Evolutionary conservation across 2,888 invertebrate species (phyloP).

Genomic region (Bibio marci): DNA sequence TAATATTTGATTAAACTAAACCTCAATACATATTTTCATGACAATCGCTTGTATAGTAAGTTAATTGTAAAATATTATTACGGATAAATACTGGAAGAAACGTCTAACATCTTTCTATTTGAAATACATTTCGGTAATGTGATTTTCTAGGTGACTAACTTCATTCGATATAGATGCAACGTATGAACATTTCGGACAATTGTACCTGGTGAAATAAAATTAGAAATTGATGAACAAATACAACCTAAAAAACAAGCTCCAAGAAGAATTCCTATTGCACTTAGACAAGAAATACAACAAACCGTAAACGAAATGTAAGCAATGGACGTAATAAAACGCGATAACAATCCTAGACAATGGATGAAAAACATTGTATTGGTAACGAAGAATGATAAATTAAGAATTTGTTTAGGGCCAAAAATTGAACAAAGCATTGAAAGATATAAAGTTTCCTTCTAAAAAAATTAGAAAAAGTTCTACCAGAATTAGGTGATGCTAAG

Average conservation of each 20-base stretch:
- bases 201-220: conserved; percentile 3
- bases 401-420: conserved; percentile 5
- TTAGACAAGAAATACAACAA: neutral
- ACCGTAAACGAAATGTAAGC: neutral
- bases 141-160: no score
- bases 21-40: no score
- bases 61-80: no score
- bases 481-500: conserved; percentile 6
- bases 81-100: no score
- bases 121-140: no score
- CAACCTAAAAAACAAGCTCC: neutral
- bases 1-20: no score
- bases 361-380: conserved; percentile 6
- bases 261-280: neutral
- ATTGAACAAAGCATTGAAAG: conserved; percentile 5
- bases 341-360: conserved; percentile 5
- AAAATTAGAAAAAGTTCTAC: conserved; percentile 6
- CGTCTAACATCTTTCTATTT: no score
- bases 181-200: no score
- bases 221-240: conserved; percentile 5
- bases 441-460: conserved; percentile 4
- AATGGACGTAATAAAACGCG: conserved; percentile 2
- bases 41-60: no score
- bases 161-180: no score
- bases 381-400: conserved; percentile 5